Conservation (phyloP, 2,888 invertebrate species). For the Lissonota sp. region DNA sequence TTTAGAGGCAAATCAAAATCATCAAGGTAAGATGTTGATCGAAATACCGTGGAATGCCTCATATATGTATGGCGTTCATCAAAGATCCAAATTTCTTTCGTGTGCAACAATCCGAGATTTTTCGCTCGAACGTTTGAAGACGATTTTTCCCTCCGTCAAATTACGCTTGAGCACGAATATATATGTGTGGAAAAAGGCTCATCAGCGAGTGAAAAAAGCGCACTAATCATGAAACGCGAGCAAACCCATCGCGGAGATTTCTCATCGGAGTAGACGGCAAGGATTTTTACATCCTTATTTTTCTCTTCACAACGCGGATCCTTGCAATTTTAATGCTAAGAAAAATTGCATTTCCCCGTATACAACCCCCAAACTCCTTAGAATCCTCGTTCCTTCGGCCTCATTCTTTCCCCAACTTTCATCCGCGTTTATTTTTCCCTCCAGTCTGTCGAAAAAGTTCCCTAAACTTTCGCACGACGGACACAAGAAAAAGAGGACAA, state of each 20-base stretch:
- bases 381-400: too few species aligned
- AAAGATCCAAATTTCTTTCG: slow-evolving; percentile 46
- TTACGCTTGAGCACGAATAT: slow-evolving; percentile 23
- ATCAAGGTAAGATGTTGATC: too few species aligned
- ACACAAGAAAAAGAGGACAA: too few species aligned
- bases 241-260: slow-evolving; percentile 34
- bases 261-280: not conserved
- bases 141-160: slow-evolving; percentile 36
- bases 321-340: slow-evolving; percentile 4
- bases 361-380: too few species aligned
- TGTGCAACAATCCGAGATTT: slow-evolving; percentile 52
- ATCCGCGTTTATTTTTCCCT: too few species aligned
- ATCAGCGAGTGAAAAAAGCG: slow-evolving; percentile 41
- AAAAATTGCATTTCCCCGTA: not conserved
- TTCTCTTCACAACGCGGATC: too few species aligned
- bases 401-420: too few species aligned
- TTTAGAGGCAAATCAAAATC: too few species aligned
- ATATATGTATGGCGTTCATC: too few species aligned
- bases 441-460: too few species aligned
- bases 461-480: too few species aligned
- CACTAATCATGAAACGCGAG: slow-evolving; percentile 58
- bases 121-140: slow-evolving; percentile 25
- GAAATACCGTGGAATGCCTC: too few species aligned
- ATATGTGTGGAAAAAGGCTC: slow-evolving; percentile 51
- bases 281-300: not conserved